phyloP scores from a whole-genome alignment of 2,797 vertebrate genomes.

The Catharus ustulatus region DNA sequence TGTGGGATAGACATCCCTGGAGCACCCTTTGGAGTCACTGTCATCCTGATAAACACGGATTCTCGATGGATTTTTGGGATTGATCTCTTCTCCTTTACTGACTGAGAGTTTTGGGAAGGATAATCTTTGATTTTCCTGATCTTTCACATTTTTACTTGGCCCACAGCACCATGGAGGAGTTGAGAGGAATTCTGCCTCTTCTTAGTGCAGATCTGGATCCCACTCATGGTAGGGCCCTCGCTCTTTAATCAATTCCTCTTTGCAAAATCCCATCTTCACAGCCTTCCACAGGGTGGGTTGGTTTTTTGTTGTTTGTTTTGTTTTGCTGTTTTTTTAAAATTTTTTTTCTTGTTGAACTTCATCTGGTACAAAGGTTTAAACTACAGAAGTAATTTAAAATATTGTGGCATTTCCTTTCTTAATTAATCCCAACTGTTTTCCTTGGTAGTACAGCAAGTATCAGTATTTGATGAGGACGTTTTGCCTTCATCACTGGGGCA shows the following conservation, averaged over 20 bases:
- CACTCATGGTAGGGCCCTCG: not conserved
- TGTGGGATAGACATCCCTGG: not conserved
- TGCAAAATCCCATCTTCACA: slow-evolving; percentile 35
- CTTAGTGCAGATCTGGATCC: not conserved
- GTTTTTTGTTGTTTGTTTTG: not conserved
- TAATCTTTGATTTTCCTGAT: not conserved
- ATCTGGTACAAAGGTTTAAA: slow-evolving; percentile 75
- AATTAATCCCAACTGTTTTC: slow-evolving; percentile 81
- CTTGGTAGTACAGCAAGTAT: slow-evolving; percentile 62
- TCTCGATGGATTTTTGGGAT: not conserved
- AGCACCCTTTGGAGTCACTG: not conserved
- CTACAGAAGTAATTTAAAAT: slow-evolving; percentile 74
- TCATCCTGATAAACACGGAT: not conserved
- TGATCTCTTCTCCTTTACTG: not conserved
- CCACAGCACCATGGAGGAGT: not conserved
- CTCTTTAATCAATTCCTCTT: slow-evolving; percentile 54
- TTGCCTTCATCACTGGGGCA: slow-evolving; percentile 63
- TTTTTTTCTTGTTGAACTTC: slow-evolving; percentile 60
- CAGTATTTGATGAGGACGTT: slow-evolving; percentile 63
- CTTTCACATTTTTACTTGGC: not conserved
- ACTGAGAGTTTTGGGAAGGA: not conserved
- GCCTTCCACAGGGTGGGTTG: slow-evolving; percentile 16
- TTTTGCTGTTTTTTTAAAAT: not conserved
- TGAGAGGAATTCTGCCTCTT: not conserved
- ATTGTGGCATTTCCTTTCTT: slow-evolving; percentile 80